Evolutionary conservation across 2,888 invertebrate genomes (phyloP), one percentile per base, ranked within the genome.

Genomic region (Bombyx huttoni): DNA sequence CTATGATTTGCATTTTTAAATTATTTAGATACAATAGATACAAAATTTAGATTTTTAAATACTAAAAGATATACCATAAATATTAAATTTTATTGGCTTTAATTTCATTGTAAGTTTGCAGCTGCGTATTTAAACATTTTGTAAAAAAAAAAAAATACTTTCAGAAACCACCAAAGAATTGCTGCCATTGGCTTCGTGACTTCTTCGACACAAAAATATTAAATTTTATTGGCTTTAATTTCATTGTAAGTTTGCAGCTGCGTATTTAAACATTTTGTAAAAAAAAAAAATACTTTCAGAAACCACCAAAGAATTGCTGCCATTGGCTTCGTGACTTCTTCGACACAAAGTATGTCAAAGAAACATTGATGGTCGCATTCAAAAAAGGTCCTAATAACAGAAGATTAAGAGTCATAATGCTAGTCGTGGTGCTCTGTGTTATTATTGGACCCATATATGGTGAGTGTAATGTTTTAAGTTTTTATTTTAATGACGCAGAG

Each of bases 371-470:
- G 59, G 95, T 96, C 13, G 94, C 95, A 0, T 95, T 96, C 80
- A 95, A 94, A 67, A 81, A 89, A 53, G 94, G 95, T 0, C 92
- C 92, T 34, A 92, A 94, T 68, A 93, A 94, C 64, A 82, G 95
- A 9, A 89, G 93, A 56, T 89, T 92, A 61, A 90, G 95, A 54
- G 94, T 95, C 48, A 90, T 94, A 61, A 91, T 94, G 80, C 88
- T 96, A 34, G 94, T 95, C 89, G 80, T 95, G 53, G 94, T 95
- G 24, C 91, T 95, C 13, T 94, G 95, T 90, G 94, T 95, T 47
- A 94, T 95, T 57, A 94, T 95, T 64, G 95, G 96, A 51, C 95
- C 95, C 0, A 91, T 95, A 81, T 94, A 95, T 68, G 96, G 96
- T 94, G 75, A 91, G 91, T 78, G 47, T 8, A 24, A 24, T 24